These are phyloP conservation scores for Polydrusus pterygomalis DNA, from an alignment of 2,888 invertebrate species.

Conservation along the genomic window DNA sequence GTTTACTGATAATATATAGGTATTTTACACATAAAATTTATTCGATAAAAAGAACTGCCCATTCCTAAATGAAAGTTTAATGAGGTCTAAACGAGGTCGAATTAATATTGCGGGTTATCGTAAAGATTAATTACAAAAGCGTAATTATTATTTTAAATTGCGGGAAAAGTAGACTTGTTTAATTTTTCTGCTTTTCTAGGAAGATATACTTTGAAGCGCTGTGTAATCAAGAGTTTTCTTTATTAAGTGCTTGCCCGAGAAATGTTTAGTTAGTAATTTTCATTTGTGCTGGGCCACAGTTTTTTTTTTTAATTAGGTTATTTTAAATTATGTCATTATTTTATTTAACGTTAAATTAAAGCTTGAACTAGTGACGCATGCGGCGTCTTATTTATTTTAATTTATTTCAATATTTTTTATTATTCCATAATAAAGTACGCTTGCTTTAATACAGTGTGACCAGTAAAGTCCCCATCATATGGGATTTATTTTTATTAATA, in stretches of 20 bases:
- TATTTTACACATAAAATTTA: no score
- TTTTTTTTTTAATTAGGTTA: not conserved
- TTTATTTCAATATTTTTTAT: no score
- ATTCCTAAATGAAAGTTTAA: constrained; percentile 19
- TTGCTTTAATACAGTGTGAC: no score
- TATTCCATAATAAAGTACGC: no score
- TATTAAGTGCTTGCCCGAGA: constrained; percentile 5
- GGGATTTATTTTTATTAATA: no score
- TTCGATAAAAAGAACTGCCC: constrained; percentile 7
- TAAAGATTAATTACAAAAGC: constrained; percentile 39
- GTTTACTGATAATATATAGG: no score
- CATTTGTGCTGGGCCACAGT: not conserved
- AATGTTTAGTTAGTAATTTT: constrained; percentile 9
- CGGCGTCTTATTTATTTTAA: no score
- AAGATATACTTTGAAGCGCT: constrained; percentile 23
- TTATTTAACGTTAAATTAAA: no score
- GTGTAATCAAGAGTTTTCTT: constrained; percentile 3
- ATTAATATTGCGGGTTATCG: constrained; percentile 43
- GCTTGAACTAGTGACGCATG: no score
- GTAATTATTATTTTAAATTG: constrained; percentile 33
- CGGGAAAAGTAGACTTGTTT: constrained; percentile 13
- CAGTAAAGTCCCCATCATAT: no score
- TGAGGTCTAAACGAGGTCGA: constrained; percentile 42
- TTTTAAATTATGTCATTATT: not conserved
- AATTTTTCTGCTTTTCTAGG: constrained; percentile 32